phyloP scores from a whole-genome alignment of 2,888 invertebrate species.

The Metallyticus violacea region DNA sequence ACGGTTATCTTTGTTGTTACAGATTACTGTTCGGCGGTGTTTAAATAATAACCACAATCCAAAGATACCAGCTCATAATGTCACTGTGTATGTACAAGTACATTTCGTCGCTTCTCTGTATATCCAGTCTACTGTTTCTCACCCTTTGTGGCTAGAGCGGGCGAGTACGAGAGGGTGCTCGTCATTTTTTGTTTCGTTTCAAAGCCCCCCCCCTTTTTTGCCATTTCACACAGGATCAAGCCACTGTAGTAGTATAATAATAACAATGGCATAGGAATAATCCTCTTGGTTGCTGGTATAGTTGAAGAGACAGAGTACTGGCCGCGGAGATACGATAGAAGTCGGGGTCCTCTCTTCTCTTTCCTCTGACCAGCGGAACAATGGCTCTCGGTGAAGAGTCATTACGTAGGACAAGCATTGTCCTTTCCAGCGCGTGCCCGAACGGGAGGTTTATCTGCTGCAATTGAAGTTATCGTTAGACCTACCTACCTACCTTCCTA shows the following conservation, averaged over 20 bases:
- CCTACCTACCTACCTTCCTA: background rate
- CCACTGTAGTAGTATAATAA: background rate
- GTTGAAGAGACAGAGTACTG: background rate
- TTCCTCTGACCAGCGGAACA: background rate
- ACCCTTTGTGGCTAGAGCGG: background rate
- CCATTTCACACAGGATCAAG: background rate
- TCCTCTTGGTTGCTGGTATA: background rate
- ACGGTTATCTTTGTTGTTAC: slow-evolving; percentile 7
- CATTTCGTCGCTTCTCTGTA: background rate
- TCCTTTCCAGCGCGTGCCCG: background rate
- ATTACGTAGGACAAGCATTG: slow-evolving; percentile 4
- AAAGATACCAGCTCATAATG: slow-evolving; percentile 15
- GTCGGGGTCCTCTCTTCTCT: background rate
- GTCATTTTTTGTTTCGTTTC: slow-evolving; percentile 6
- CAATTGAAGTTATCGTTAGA: slow-evolving; percentile 27
- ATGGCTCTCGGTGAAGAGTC: background rate
- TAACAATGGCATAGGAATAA: background rate
- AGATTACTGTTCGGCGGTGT: background rate
- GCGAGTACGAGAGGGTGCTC: background rate
- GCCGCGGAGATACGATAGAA: slow-evolving; percentile 13
- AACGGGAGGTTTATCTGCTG: slow-evolving; percentile 20
- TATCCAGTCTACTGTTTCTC: background rate
- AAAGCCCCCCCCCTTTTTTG: background rate
- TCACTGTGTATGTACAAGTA: background rate
- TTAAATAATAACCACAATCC: background rate